Percentiles rank a stretch among this genome's conserved stretches.
phyloP scores from a whole-genome alignment of 2,888 invertebrate species.

The Epinotia nisella region DNA sequence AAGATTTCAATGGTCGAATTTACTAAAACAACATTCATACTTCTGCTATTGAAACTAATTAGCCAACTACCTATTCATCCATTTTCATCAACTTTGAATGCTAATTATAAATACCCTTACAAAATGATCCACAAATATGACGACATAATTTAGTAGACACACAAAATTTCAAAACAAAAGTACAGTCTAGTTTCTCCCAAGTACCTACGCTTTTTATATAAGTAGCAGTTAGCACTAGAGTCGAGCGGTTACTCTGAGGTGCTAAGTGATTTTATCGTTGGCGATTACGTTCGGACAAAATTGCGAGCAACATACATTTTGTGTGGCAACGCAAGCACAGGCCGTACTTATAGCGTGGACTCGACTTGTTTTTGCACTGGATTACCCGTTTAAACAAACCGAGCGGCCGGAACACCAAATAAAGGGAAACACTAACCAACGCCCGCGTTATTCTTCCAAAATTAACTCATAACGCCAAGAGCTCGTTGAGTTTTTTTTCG shows the following conservation, averaged over 20 bases:
- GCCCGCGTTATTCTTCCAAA: conserved; percentile 82
- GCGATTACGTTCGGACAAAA: conserved; percentile 73
- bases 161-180: not conserved
- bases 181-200: not conserved
- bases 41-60: no score
- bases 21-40: no score
- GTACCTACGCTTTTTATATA: conserved; percentile 55
- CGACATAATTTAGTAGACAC: no score
- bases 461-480: conserved; percentile 84
- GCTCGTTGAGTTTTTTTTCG: conserved; percentile 77
- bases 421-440: conserved; percentile 79
- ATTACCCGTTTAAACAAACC: conserved; percentile 82
- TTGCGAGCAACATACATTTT: conserved; percentile 71
- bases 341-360: conserved; percentile 67
- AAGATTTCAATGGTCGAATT: no score
- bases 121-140: no score
- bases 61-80: conserved; percentile 2
- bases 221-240: conserved; percentile 64
- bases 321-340: conserved; percentile 59
- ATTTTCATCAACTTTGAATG: not conserved
- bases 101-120: no score
- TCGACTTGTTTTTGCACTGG: conserved; percentile 73
- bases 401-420: conserved; percentile 77
- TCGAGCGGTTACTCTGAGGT: conserved; percentile 64
- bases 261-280: conserved; percentile 79